Base-by-base conservation (phyloP, 2,888 invertebrate genomes). In the Amiota minor region DNA sequence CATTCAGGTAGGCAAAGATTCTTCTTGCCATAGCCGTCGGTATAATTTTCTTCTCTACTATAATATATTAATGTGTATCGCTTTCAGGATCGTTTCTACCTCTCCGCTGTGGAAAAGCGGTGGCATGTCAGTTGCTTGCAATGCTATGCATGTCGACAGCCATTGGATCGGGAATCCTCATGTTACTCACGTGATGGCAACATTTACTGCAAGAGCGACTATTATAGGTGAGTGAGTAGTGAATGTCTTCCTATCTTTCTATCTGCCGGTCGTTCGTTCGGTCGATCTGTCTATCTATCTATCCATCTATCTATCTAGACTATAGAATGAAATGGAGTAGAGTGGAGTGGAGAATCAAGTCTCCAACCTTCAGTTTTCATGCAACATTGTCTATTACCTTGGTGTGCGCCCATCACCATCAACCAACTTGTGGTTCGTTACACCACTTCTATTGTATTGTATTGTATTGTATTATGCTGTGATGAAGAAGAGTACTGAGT, bases 191-290 rank as follows among this genome's bases (percentile, higher is more conserved):
- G 96, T 81, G 97, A 97, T 89, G 97, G 96, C 85, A 95, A 95
- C 89, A 97, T 98, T 86, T 98, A 96, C 91, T 98, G 98, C 93
- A 97, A 97, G 91, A 96, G 96, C 89, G 98, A 98, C 91, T 98
- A 98, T 91, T 96, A 96, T 92, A 95, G 97, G 98, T 98, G 89
- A 93, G 95, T 81, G 74, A 59, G 59, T 16, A 53, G 53, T 9
- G 53, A 14, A 8, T 56, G 56, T 10, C 59, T 59, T 16, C 8
- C 59, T 59, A 20, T 18, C 59, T 59, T 20, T 9, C 18, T 56
- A 56, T n/a, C 35, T 35, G 6, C 6, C 35, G 2, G 6, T 6
- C 35, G 35, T 2, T 35, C 35, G 35, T 35, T 35, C 35, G 35
- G 0, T 35, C 35, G 35, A 8, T 35, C 35, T 3, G 6, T 35